These are phyloP conservation scores for Unio pictorum DNA, from an alignment of 2,888 invertebrate species.

Conservation along the genomic window DNA sequence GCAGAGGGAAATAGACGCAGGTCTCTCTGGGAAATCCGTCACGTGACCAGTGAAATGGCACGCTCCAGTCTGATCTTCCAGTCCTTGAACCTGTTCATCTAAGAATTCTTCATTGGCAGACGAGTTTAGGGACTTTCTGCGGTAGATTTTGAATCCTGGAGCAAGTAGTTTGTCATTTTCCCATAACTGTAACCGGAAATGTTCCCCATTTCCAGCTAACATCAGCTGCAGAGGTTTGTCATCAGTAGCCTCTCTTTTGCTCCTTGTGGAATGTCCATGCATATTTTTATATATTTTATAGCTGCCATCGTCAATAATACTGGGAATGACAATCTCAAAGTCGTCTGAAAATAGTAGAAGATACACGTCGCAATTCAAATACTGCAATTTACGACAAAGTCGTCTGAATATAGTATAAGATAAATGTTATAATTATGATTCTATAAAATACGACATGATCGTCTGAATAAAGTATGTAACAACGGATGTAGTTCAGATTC, in stretches of 20 bases:
- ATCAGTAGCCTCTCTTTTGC: constrained; percentile 24
- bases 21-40: constrained; percentile 27
- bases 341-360: constrained; percentile 24
- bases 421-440: no score
- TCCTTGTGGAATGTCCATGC: constrained; percentile 20
- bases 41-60: constrained; percentile 49
- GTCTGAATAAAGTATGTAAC: no score
- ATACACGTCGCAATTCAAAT: no score
- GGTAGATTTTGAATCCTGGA: constrained; percentile 58
- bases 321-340: constrained; percentile 35
- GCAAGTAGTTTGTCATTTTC: constrained; percentile 51
- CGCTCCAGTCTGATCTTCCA: constrained; percentile 18
- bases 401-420: constrained; percentile 1
- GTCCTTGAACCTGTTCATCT: constrained; percentile 1
- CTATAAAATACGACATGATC: no score
- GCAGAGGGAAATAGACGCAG: constrained; percentile 52
- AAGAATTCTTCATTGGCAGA: constrained; percentile 9
- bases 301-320: constrained; percentile 26
- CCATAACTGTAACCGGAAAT: constrained; percentile 50
- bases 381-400: no score
- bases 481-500: no score
- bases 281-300: constrained; percentile 29
- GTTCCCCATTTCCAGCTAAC: constrained; percentile 45
- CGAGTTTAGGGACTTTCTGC: constrained; percentile 29
- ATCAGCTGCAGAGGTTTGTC: constrained; percentile 41